phyloP scores from a whole-genome alignment of 2,797 vertebrate genomes.

The Enteromius argenteus region DNA sequence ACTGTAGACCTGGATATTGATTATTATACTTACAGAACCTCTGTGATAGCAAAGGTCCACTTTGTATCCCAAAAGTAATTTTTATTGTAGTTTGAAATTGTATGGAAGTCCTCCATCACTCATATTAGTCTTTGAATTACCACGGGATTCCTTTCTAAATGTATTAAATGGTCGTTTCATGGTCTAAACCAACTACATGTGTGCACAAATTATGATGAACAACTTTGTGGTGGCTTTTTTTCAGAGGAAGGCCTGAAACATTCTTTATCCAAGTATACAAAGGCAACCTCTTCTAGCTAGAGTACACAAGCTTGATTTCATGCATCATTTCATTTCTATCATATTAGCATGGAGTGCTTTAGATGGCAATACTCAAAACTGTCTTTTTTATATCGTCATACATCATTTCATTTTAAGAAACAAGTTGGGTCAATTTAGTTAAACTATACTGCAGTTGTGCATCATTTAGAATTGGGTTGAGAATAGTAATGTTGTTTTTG shows the following conservation, averaged over 20 bases:
- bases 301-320: background rate
- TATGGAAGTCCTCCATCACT: background rate
- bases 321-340: background rate
- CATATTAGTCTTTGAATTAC: background rate
- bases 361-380: background rate
- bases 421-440: background rate
- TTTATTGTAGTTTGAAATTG: background rate
- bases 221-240: background rate
- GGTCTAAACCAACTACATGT: background rate
- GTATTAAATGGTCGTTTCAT: background rate
- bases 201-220: background rate
- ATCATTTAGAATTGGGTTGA: background rate
- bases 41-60: slow-evolving; percentile 61
- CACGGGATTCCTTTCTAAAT: background rate
- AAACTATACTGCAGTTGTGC: background rate
- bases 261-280: background rate
- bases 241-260: background rate
- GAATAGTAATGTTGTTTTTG: background rate
- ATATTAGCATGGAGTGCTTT: background rate
- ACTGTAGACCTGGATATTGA: slow-evolving; percentile 52
- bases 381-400: background rate
- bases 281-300: background rate
- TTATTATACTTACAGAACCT: slow-evolving; percentile 70
- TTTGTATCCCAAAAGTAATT: slow-evolving; percentile 56
- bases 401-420: background rate